Evolutionary conservation across 2,797 vertebrate species (phyloP).

Genomic region (Artibeus lituratus): DNA sequence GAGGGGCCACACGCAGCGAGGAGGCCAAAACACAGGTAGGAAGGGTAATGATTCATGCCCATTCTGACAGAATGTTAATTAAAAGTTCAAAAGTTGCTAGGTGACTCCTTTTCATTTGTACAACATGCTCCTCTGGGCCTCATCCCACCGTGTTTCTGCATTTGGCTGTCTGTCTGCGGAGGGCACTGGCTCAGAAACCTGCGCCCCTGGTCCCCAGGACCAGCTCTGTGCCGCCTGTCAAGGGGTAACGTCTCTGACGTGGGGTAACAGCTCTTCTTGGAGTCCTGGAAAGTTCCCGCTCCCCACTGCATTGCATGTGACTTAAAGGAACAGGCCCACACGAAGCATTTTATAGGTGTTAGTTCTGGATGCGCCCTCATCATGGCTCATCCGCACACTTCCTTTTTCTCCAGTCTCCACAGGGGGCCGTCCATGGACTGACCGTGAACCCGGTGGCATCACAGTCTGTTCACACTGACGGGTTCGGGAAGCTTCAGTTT

Average conservation of each 20-base stretch:
- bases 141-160: slow-evolving; percentile 68
- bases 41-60: slow-evolving; percentile 46
- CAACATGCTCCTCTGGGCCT: slow-evolving; percentile 68
- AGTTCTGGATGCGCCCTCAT: not conserved
- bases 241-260: slow-evolving; percentile 29
- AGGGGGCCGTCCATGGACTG: not conserved
- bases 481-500: not conserved
- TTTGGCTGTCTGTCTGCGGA: slow-evolving; percentile 58
- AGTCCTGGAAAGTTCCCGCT: not conserved
- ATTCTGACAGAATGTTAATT: slow-evolving; percentile 73
- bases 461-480: not conserved
- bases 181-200: slow-evolving; percentile 67
- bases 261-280: not conserved
- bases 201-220: not conserved
- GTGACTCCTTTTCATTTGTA: slow-evolving; percentile 79
- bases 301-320: not conserved
- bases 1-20: slow-evolving; percentile 52
- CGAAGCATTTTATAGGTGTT: not conserved
- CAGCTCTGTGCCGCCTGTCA: slow-evolving; percentile 52
- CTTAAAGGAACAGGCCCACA: not conserved
- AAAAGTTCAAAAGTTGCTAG: slow-evolving; percentile 66
- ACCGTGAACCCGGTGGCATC: not conserved
- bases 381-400: not conserved
- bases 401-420: not conserved
- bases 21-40: slow-evolving; percentile 25